Conservation (phyloP, 2,888 invertebrate species). For the Phyllotreta striolata region DNA sequence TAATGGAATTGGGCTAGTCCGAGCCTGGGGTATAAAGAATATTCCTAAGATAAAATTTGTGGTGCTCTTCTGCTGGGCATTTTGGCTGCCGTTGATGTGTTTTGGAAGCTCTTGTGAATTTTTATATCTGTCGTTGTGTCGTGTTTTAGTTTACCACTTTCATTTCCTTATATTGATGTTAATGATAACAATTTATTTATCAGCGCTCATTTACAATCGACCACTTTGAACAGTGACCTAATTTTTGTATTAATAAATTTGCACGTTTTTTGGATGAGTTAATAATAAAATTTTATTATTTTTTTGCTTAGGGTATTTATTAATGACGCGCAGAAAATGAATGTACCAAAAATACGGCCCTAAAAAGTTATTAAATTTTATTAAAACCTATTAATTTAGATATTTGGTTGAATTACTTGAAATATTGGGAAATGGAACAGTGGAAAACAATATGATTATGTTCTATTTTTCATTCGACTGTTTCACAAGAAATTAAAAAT, state of each 20-base stretch:
- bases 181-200: constrained; percentile 41
- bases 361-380: too few relatives aligned
- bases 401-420: too few relatives aligned
- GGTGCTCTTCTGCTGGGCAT: constrained; percentile 46
- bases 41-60: constrained; percentile 43
- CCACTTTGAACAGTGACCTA: constrained; percentile 18
- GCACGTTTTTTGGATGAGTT: not conserved
- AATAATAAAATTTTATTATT: constrained; percentile 3
- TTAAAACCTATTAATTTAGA: too few relatives aligned
- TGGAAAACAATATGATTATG: too few relatives aligned
- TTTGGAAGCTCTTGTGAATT: constrained; percentile 46
- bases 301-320: too few relatives aligned
- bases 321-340: too few relatives aligned
- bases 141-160: constrained; percentile 53
- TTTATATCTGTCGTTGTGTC: constrained; percentile 45
- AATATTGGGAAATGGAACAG: too few relatives aligned
- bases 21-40: constrained; percentile 37
- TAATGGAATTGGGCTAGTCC: constrained; percentile 6
- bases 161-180: constrained; percentile 51
- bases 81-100: constrained; percentile 52
- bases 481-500: too few relatives aligned
- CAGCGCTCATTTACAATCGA: constrained; percentile 30
- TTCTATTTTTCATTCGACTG: too few relatives aligned
- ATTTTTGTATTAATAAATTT: constrained; percentile 11
- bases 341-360: too few relatives aligned